phyloP scores from a whole-genome alignment of 1,140 invertebrate genomes.

The Cephus cinctus region DNA sequence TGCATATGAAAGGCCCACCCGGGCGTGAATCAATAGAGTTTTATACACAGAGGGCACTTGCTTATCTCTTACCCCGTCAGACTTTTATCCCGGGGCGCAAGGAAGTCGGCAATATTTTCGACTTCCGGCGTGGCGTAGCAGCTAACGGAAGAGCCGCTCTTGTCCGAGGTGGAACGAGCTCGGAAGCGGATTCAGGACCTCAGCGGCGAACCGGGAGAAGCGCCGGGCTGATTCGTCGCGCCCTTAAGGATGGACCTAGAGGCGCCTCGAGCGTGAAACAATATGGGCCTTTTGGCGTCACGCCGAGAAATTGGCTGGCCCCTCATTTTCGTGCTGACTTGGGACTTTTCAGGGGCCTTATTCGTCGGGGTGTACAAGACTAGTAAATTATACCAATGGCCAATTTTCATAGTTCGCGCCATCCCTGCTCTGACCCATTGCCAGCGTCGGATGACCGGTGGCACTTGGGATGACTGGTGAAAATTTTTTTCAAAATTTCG shows the following conservation, averaged over 20 bases:
- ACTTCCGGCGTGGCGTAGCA: conserved; percentile 39
- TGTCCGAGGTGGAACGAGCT: too few relatives aligned
- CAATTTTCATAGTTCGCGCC: too few relatives aligned
- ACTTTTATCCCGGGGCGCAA: conserved; percentile 18
- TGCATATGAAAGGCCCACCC: conserved; percentile 53
- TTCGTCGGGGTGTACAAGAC: too few relatives aligned
- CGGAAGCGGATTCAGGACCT: too few relatives aligned
- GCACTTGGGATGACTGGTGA: too few relatives aligned
- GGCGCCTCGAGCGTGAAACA: conserved; percentile 43
- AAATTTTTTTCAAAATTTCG: too few relatives aligned
- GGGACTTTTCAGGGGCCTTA: too few relatives aligned
- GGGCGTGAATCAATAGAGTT: conserved; percentile 54
- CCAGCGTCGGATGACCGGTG: too few relatives aligned
- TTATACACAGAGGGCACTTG: conserved; percentile 52
- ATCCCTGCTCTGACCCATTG: too few relatives aligned
- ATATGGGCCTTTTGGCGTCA: conserved; percentile 50
- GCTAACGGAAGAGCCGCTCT: conserved; percentile 25
- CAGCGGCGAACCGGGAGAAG: conserved; percentile 4
- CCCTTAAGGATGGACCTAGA: too few relatives aligned
- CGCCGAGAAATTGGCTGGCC: conserved; percentile 28
- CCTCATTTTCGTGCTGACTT: conserved; percentile 29
- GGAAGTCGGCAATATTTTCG: conserved; percentile 52
- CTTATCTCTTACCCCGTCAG: conserved; percentile 43
- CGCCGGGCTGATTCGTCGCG: not conserved
- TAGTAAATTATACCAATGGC: too few relatives aligned